Conservation (phyloP, 2,888 invertebrate species). For the Epirrhoe alternata region DNA sequence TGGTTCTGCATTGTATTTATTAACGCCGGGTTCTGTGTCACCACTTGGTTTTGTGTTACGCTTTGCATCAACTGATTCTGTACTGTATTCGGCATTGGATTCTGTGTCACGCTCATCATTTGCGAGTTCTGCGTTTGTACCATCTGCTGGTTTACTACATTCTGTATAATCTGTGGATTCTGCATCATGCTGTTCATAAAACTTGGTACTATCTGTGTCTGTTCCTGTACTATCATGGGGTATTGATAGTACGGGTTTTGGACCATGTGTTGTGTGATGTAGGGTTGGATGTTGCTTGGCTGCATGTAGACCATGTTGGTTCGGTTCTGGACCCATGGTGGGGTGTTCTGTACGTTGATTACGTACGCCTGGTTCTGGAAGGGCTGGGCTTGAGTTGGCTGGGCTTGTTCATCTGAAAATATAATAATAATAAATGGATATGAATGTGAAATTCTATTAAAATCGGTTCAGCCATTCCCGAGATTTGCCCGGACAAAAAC, state of each 20-base stretch:
- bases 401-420: constrained; percentile 55
- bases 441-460: too few relatives aligned
- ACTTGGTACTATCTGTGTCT: constrained; percentile 53
- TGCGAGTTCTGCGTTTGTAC: not conserved
- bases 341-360: constrained; percentile 74
- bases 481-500: too few relatives aligned
- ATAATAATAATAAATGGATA: too few relatives aligned
- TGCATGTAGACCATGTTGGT: constrained; percentile 72
- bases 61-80: not conserved
- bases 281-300: constrained; percentile 62
- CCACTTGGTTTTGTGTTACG: not conserved
- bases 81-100: not conserved
- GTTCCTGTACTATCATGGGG: constrained; percentile 63
- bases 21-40: constrained; percentile 1
- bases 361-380: constrained; percentile 65
- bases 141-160: constrained; percentile 2
- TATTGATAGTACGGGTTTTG: constrained; percentile 71
- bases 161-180: constrained; percentile 14
- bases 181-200: constrained; percentile 30
- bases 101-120: not conserved
- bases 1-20: constrained; percentile 10
- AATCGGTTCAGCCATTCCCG: too few relatives aligned
- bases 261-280: constrained; percentile 65
- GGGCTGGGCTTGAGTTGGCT: constrained; percentile 48
- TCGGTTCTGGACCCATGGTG: constrained; percentile 77